phyloP scores from a whole-genome alignment of 2,888 invertebrate genomes.

The Anaspis maculata region DNA sequence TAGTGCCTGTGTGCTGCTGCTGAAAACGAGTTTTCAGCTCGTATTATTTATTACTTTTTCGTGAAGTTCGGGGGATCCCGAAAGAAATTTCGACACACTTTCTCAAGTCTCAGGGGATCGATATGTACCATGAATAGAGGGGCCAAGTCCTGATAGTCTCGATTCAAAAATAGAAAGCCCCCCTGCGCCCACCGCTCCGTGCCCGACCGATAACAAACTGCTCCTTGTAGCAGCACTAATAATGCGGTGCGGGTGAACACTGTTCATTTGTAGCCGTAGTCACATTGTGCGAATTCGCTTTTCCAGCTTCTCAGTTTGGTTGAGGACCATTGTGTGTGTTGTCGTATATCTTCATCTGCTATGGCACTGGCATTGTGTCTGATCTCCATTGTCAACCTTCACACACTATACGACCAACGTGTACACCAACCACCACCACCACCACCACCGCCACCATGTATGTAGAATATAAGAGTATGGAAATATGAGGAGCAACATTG shows the following conservation, averaged over 20 bases:
- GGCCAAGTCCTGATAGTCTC: too few relatives aligned
- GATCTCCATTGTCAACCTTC: conserved; percentile 22
- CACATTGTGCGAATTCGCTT: conserved; percentile 18
- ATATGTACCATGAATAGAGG: too few relatives aligned
- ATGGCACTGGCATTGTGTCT: conserved; percentile 22
- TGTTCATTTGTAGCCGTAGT: conserved; percentile 18
- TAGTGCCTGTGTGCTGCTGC: too few relatives aligned
- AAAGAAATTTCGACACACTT: too few relatives aligned
- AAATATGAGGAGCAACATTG: too few relatives aligned
- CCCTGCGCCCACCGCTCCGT: too few relatives aligned
- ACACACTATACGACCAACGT: too few relatives aligned
- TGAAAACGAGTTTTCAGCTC: too few relatives aligned
- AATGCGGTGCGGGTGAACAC: conserved; percentile 14
- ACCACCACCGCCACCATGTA: background rate
- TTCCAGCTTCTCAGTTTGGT: conserved; percentile 20
- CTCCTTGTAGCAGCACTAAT: conserved; percentile 11
- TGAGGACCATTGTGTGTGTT: conserved; percentile 20
- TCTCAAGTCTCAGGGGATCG: too few relatives aligned
- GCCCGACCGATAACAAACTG: conserved; percentile 10
- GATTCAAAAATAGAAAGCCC: conserved; percentile 13
- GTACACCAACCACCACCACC: background rate
- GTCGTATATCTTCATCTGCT: conserved; percentile 27
- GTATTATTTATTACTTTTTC: too few relatives aligned
- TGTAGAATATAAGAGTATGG: too few relatives aligned
- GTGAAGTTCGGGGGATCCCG: too few relatives aligned